These are phyloP conservation scores for Fissipunctia ypsillon DNA, from an alignment of 2,888 invertebrate genomes.

Conservation along the genomic window DNA sequence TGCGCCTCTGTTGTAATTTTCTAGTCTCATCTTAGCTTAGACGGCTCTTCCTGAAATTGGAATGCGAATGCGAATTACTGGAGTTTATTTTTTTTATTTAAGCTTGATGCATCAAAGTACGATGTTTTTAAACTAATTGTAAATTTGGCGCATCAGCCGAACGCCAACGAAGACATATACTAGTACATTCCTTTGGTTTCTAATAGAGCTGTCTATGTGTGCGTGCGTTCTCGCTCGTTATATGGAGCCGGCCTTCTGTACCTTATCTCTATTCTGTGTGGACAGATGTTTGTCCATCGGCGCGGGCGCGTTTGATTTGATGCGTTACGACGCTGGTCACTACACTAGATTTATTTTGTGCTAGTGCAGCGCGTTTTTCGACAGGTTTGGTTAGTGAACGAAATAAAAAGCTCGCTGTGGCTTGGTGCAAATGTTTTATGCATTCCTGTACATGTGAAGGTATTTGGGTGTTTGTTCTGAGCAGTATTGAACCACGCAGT, in stretches of 20 bases:
- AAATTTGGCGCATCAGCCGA: not conserved
- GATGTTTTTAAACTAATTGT: not conserved
- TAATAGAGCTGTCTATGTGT: not conserved
- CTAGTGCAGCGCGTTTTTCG: slow-evolving; percentile 33
- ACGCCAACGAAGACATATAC: not conserved
- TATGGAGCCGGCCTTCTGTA: slow-evolving; percentile 6
- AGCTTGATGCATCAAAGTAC: not conserved
- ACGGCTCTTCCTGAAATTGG: not conserved
- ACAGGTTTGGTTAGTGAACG: slow-evolving; percentile 39
- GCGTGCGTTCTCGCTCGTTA: not conserved
- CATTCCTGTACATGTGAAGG: not conserved
- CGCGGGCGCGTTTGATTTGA: slow-evolving; percentile 50
- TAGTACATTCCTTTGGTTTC: not conserved
- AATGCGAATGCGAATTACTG: slow-evolving; percentile 2
- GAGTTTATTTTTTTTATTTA: not conserved
- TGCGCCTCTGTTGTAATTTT: slow-evolving; percentile 37
- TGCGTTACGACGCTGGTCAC: slow-evolving; percentile 38
- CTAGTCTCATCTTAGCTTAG: slow-evolving; percentile 5
- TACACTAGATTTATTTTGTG: slow-evolving; percentile 49
- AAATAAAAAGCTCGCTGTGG: slow-evolving; percentile 41
- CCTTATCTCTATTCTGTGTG: not conserved
- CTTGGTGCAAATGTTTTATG: slow-evolving; percentile 11
- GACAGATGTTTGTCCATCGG: slow-evolving; percentile 41
- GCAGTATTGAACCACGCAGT: not conserved
- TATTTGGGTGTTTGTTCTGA: not conserved